These are phyloP conservation scores for Kradibia gibbosae DNA, from an alignment of 1,140 invertebrate genomes.

Conservation along the genomic window DNA sequence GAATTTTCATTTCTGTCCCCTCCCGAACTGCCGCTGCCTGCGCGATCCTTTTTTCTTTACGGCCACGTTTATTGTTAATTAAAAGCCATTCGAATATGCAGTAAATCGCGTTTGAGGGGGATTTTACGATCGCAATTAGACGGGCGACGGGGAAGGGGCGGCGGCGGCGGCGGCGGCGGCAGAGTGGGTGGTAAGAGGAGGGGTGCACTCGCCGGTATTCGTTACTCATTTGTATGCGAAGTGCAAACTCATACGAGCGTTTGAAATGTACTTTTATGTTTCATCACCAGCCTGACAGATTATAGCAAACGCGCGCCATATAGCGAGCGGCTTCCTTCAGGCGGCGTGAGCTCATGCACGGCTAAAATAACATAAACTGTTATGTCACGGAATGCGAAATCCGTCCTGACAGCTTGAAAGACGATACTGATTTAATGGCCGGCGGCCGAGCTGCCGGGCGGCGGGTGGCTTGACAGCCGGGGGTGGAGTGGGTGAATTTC, in stretches of 20 bases:
- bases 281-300: conserved; percentile 38
- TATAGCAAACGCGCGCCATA: conserved; percentile 23
- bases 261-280: conserved; percentile 38
- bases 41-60: background rate
- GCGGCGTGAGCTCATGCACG: background rate
- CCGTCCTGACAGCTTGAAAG: conserved; percentile 58
- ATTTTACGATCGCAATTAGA: conserved; percentile 46
- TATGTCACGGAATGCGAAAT: conserved; percentile 42
- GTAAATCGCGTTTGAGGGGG: conserved; percentile 39
- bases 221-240: conserved; percentile 31
- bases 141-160: conserved; percentile 4
- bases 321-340: background rate
- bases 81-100: conserved; percentile 39
- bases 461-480: no score
- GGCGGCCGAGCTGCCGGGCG: background rate
- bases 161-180: no score
- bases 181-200: background rate
- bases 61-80: conserved; percentile 44
- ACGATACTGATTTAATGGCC: conserved; percentile 65
- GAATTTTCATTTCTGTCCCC: background rate
- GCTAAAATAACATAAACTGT: conserved; percentile 42
- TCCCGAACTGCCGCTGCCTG: no score
- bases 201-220: background rate
- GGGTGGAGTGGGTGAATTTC: no score
- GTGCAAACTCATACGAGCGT: background rate